These are phyloP conservation scores for Oithona nana DNA, from an alignment of 2,888 invertebrate species.

Conservation along the genomic window DNA sequence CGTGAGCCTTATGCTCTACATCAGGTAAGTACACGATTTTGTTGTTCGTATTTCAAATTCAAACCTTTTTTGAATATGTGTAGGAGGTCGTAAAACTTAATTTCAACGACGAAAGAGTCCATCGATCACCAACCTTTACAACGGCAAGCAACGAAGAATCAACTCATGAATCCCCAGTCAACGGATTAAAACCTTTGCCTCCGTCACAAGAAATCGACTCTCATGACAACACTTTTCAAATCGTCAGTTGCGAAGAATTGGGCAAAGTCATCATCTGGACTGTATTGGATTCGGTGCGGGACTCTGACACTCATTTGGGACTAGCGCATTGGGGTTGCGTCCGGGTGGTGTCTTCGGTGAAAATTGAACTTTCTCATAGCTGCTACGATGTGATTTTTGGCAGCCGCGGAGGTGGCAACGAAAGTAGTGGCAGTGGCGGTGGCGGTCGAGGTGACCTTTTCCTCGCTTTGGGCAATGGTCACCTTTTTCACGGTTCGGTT, in stretches of 20 bases:
- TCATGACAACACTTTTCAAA: not conserved
- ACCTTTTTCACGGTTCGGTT: not conserved
- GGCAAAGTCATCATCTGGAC: constrained; percentile 16
- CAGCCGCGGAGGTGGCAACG: not conserved
- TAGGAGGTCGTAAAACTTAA: no score
- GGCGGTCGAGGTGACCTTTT: not conserved
- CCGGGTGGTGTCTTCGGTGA: not conserved
- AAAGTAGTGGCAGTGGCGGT: not conserved
- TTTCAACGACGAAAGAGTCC: not conserved
- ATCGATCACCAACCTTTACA: not conserved
- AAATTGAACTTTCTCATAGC: not conserved
- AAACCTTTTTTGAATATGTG: no score
- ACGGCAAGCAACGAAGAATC: not conserved
- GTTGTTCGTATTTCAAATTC: no score
- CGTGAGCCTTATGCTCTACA: not conserved
- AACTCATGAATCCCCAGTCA: not conserved
- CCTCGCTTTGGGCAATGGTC: not conserved
- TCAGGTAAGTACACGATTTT: not conserved
- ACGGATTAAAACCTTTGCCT: not conserved
- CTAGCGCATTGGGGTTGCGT: constrained; percentile 16
- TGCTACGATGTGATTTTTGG: not conserved
- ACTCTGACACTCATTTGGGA: constrained; percentile 1
- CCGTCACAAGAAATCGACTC: not conserved
- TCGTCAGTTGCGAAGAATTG: not conserved
- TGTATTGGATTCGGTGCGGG: constrained; percentile 1